A percentile compares a stretch with the other conserved stretches of the same genome.
Conservation (phyloP, 2,888 invertebrate species). For the Heterodera filipjevi region DNA sequence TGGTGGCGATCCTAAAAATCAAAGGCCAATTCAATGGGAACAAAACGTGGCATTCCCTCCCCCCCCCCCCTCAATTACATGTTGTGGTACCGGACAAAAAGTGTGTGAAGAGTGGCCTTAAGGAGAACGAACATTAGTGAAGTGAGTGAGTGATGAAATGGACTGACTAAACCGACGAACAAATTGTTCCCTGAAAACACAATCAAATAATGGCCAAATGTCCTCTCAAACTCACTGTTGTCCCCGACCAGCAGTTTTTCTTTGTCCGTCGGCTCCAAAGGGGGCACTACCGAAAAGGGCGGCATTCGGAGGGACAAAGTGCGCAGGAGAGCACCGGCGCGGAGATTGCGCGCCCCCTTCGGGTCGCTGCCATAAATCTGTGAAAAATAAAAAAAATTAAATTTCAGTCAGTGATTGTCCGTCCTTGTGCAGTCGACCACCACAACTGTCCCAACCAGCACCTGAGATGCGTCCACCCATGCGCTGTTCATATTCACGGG, state of each 20-base stretch:
- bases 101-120: conserved; percentile 71
- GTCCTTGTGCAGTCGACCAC: not conserved
- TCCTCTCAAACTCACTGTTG: conserved; percentile 39
- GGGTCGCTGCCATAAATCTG: conserved; percentile 61
- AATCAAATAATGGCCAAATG: not conserved
- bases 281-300: conserved; percentile 35
- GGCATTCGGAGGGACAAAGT: conserved; percentile 46
- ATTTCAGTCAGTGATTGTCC: not conserved
- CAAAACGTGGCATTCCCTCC: not conserved
- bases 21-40: not conserved
- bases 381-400: conserved; percentile 5
- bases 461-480: conserved; percentile 78
- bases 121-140: not conserved
- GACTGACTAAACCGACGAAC: conserved; percentile 66
- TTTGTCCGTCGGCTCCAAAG: conserved; percentile 17
- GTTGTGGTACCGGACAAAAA: conserved; percentile 88
- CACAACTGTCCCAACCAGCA: not conserved
- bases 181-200: conserved; percentile 45
- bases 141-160: no score
- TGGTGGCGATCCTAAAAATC: conserved; percentile 53
- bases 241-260: conserved; percentile 53
- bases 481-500: conserved; percentile 79
- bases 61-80: conserved; percentile 67
- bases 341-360: conserved; percentile 45
- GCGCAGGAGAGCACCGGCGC: conserved; percentile 54